Evolutionary conservation across 2,888 invertebrate genomes (phyloP).

Genomic region (Serrognathus titanus): DNA sequence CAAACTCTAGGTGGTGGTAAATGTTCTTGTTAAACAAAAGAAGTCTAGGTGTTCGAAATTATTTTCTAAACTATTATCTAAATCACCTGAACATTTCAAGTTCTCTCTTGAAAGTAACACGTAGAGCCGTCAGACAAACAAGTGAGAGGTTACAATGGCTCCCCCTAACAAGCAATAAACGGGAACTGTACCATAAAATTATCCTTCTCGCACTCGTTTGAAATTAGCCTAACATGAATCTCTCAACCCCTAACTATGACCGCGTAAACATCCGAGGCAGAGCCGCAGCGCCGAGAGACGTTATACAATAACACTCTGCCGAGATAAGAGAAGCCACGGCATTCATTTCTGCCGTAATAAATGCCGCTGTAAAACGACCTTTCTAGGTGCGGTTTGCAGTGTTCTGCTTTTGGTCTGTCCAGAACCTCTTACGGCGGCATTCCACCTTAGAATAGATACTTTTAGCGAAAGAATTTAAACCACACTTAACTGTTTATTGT

Average conservation of each 20-base stretch:
- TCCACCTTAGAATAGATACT: conserved; percentile 15
- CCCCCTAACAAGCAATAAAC: conserved; percentile 44
- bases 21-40: no score
- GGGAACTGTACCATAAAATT: conserved; percentile 38
- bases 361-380: conserved; percentile 40
- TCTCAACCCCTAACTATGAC: conserved; percentile 35
- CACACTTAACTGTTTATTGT: no score
- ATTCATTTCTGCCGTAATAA: conserved; percentile 45
- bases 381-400: conserved; percentile 29
- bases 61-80: no score
- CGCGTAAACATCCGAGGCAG: conserved; percentile 33
- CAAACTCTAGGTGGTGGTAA: no score
- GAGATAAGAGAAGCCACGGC: conserved; percentile 45
- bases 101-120: no score
- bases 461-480: no score
- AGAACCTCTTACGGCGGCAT: conserved; percentile 13
- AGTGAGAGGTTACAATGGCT: conserved; percentile 37
- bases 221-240: conserved; percentile 42
- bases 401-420: conserved; percentile 12
- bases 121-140: conserved; percentile 31
- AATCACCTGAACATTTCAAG: no score
- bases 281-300: conserved; percentile 16
- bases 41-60: no score
- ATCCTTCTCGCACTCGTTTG: conserved; percentile 37
- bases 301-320: conserved; percentile 25